Percentiles rank a stretch among this genome's conserved stretches.
These are phyloP conservation scores for Sus cebifrons DNA, from an alignment of 2,797 vertebrate species.

Conservation along the genomic window DNA sequence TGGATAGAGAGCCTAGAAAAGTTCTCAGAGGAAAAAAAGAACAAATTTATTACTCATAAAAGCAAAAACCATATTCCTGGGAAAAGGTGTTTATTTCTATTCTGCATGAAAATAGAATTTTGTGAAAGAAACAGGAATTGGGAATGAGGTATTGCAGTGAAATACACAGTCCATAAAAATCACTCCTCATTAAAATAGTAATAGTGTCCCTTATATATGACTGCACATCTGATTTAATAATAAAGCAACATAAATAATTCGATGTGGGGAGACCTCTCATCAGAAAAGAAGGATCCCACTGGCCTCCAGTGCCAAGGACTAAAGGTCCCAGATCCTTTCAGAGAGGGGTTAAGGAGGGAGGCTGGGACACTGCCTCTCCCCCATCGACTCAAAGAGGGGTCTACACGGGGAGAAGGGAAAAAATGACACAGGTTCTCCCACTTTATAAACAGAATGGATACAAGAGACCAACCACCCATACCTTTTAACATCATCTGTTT, in stretches of 20 bases:
- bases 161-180: background rate
- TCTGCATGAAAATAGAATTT: slow-evolving; percentile 41
- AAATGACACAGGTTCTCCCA: background rate
- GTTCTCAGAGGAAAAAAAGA: background rate
- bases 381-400: accelerated
- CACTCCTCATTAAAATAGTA: background rate
- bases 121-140: slow-evolving; percentile 3
- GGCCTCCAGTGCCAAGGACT: background rate
- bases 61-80: background rate
- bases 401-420: background rate
- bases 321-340: background rate
- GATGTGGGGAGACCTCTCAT: background rate
- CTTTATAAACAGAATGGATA: background rate
- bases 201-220: background rate
- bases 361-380: no score
- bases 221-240: background rate
- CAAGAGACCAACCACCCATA: background rate
- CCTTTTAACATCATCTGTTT: background rate
- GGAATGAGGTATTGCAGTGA: slow-evolving; percentile 11
- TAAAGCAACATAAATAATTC: background rate
- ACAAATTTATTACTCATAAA: background rate
- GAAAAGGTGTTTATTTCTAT: background rate
- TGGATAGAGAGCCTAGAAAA: slow-evolving; percentile 29
- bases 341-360: background rate
- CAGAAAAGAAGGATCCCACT: background rate